A percentile compares a stretch with the other conserved stretches of the same genome.
These are phyloP conservation scores for Acanthurus tractus DNA, from an alignment of 2,797 vertebrate genomes.

Conservation along the genomic window DNA sequence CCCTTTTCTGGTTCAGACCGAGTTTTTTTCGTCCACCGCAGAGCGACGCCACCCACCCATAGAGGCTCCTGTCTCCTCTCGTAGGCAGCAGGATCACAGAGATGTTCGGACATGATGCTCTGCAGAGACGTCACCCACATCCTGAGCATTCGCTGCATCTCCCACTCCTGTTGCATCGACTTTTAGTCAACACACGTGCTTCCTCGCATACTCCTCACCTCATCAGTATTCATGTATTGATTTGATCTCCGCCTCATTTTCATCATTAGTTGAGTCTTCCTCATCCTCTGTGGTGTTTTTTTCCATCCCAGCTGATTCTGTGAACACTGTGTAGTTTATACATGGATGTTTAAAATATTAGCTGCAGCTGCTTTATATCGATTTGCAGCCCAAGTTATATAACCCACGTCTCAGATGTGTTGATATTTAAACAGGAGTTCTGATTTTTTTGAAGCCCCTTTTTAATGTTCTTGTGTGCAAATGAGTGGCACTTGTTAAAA, in stretches of 20 bases:
- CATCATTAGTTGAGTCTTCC: constrained; percentile 18
- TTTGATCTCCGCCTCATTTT: constrained; percentile 17
- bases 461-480: no score
- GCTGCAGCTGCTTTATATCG: constrained; percentile 21
- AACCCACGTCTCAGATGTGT: constrained; percentile 16
- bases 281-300: background rate
- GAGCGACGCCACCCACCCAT: background rate
- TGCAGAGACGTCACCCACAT: constrained; percentile 1
- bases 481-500: no score
- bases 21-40: constrained; percentile 3
- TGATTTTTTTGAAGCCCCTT: no score
- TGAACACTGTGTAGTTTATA: constrained; percentile 3
- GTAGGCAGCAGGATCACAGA: background rate
- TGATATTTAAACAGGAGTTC: background rate
- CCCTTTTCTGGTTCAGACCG: no score
- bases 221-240: constrained; percentile 23
- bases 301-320: background rate
- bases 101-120: constrained; percentile 16
- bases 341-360: constrained; percentile 34
- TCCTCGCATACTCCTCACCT: background rate
- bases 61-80: background rate
- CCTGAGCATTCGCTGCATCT: background rate
- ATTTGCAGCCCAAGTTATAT: background rate
- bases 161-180: background rate
- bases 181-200: constrained; percentile 5